phyloP scores from a whole-genome alignment of 2,113 vertebrate species.

The Hystrix cristata region DNA sequence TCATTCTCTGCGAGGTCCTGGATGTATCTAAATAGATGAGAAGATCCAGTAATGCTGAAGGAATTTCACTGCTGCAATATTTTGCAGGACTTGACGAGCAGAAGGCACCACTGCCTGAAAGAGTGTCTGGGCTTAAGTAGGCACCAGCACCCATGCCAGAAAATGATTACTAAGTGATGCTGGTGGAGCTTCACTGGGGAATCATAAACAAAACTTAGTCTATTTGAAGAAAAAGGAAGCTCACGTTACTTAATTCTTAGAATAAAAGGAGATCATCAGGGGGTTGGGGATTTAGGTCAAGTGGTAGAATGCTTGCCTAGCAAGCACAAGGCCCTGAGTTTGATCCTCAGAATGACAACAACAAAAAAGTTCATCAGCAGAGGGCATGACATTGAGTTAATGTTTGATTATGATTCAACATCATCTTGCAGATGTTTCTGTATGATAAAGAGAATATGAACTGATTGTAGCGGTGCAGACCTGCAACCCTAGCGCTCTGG shows the following conservation, averaged over 20 bases:
- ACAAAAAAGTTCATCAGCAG: not conserved
- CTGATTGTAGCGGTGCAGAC: too few relatives aligned
- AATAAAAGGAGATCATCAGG: not conserved
- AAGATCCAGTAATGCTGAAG: too few relatives aligned
- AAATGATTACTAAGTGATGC: accelerated
- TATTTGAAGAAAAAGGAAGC: not conserved
- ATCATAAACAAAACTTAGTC: too few relatives aligned
- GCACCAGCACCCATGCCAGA: too few relatives aligned
- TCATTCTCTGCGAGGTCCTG: not conserved
- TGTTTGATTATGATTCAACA: not conserved
- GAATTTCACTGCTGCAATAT: too few relatives aligned
- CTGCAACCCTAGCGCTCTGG: not conserved
- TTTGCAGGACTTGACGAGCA: not conserved
- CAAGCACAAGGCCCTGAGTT: too few relatives aligned
- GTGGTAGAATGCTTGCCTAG: too few relatives aligned
- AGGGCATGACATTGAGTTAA: not conserved
- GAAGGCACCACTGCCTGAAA: too few relatives aligned
- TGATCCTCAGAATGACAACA: too few relatives aligned
- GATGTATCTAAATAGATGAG: too few relatives aligned
- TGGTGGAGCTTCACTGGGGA: not conserved
- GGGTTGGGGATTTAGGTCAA: too few relatives aligned
- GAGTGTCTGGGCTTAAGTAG: not conserved
- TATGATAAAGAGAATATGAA: not conserved
- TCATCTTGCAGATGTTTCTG: not conserved
- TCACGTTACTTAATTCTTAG: not conserved